Base-by-base conservation (phyloP, 2,888 invertebrate genomes). In the Oxycera nigricornis region DNA sequence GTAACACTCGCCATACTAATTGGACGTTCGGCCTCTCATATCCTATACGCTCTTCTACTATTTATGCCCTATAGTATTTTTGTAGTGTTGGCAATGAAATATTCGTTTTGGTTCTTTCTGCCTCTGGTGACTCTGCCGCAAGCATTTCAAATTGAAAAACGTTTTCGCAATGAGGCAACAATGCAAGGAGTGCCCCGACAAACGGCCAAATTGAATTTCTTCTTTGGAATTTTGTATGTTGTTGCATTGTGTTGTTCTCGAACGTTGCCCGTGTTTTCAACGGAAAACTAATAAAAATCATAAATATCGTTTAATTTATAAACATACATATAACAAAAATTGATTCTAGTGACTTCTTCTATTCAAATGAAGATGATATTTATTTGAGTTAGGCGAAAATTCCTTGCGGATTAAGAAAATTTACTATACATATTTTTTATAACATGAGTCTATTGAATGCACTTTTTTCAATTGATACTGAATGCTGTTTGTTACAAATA, bases 1-100 rank as follows among this genome's bases (percentile, higher is more conserved):
- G 95, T 97, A 0, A 98, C 97, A 17, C 86, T 97, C 80, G 96
- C 97, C n/a, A 97, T 97, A 81, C 86, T 97, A 72, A 92, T 97
- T 78, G 97, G 97, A 24, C 92, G 91, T 81, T 95, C 95, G 46
- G 93, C 94, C 76, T 97, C 97, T 4, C 95, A 96, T 85, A 90
- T 96, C 76, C 87, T 97, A 26, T 97, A 95, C 86, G 94, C 95
- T 73, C 90, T 95, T 86, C 87, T 97, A 77, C 86, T 97, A 24
- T 97, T 97, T 83, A 91, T 92, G 61, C 97, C 97, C 1, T 97
- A 97, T 81, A 92, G 95, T 74, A 90, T 94, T 84, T 94, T 97
- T 85, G 91, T 94, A 74, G 94, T 96, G 24, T 90, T 93, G 74
- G 92, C 94, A 4, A 87, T 96, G 1, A 91, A 95, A 81, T 94